Evolutionary conservation across 2,888 invertebrate genomes (phyloP).

Genomic region (Drosophila prolongata): DNA sequence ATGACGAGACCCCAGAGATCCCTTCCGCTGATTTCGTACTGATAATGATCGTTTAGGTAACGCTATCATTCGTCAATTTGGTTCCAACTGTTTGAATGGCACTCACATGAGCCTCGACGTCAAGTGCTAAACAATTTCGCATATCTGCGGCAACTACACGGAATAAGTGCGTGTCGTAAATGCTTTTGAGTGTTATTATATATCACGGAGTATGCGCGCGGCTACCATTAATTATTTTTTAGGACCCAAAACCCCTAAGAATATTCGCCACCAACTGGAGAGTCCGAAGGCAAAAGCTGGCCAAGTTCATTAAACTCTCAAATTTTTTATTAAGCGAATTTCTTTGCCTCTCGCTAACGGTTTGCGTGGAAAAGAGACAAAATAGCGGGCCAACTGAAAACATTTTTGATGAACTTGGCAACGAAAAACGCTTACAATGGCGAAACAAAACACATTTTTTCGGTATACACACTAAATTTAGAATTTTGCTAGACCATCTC

Average conservation of each 20-base stretch:
- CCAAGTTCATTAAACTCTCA: constrained; percentile 29
- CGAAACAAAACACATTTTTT: constrained; percentile 36
- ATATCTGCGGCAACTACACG: constrained; percentile 36
- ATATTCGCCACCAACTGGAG: not conserved
- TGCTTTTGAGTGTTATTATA: constrained; percentile 4
- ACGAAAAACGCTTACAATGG: constrained; percentile 51
- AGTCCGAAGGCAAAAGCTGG: not conserved
- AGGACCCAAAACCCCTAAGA: constrained; percentile 10
- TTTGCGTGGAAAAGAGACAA: constrained; percentile 6
- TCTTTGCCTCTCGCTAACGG: constrained; percentile 34
- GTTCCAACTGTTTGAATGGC: constrained; percentile 50
- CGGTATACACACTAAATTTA: constrained; percentile 45
- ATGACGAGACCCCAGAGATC: constrained; percentile 22
- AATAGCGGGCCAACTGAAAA: constrained; percentile 32
- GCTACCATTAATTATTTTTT: constrained; percentile 7
- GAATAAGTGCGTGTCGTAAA: constrained; percentile 37
- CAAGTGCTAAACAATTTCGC: constrained; percentile 53
- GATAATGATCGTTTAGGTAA: constrained; percentile 43
- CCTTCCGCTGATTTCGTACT: constrained; percentile 6
- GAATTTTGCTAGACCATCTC: constrained; percentile 34
- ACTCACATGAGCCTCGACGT: constrained; percentile 63
- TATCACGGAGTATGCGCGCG: constrained; percentile 13
- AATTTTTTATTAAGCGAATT: constrained; percentile 3
- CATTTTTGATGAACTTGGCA: constrained; percentile 72
- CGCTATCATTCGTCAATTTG: constrained; percentile 53